phyloP scores from a whole-genome alignment of 2,888 invertebrate genomes.

The Melinopterus prodromus region DNA sequence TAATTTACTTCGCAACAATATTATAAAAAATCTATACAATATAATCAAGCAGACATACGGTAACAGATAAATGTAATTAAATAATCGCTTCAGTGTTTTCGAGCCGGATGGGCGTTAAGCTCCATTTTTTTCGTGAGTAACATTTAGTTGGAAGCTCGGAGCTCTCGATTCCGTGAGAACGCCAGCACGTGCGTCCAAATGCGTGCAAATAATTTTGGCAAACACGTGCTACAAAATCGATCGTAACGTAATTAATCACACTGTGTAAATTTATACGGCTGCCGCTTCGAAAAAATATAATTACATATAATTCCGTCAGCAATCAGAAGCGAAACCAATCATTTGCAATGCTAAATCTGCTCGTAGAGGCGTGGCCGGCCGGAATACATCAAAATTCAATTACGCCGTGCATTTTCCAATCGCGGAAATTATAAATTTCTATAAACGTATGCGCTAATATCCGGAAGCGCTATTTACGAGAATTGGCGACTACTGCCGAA shows the following conservation, averaged over 20 bases:
- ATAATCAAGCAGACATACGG: no score
- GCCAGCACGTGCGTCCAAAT: conserved; percentile 20
- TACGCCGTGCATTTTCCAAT: not conserved
- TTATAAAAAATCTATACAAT: no score
- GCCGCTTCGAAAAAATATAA: not conserved
- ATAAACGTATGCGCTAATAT: not conserved
- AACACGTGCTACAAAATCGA: conserved; percentile 23
- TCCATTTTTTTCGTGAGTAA: not conserved
- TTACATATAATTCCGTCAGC: conserved; percentile 14
- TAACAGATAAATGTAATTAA: not conserved
- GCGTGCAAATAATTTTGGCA: conserved; percentile 17
- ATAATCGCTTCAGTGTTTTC: not conserved
- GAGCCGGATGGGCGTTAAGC: conserved; percentile 13
- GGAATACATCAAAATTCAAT: conserved; percentile 16
- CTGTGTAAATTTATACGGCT: conserved; percentile 22
- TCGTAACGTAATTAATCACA: conserved; percentile 20
- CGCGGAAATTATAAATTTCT: not conserved
- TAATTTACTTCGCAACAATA: no score
- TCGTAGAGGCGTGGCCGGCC: not conserved
- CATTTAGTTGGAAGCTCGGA: not conserved
- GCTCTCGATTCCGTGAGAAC: not conserved
- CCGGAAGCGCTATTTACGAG: not conserved
- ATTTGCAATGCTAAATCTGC: conserved; percentile 18
- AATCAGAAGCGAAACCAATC: conserved; percentile 10
- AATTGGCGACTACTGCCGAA: not conserved